These are phyloP conservation scores for Morone chrysops DNA, from an alignment of 2,113 vertebrate species.

Conservation along the genomic window DNA sequence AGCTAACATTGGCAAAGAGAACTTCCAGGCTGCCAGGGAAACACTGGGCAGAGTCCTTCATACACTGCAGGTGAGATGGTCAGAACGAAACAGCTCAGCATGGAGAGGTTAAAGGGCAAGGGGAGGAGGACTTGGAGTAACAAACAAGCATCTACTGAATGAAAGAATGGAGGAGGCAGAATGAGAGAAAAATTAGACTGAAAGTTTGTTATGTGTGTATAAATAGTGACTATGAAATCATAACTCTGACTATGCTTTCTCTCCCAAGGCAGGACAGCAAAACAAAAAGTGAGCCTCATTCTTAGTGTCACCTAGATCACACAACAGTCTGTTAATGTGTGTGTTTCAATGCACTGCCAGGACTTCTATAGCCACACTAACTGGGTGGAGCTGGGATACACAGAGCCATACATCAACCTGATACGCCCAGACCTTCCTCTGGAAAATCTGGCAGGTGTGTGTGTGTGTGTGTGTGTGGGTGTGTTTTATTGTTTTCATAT, in stretches of 20 bases:
- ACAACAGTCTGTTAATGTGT: not conserved
- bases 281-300: no score
- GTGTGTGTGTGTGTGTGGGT: no score
- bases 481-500: not conserved
- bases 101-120: not conserved
- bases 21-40: constrained; percentile 80
- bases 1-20: constrained; percentile 66
- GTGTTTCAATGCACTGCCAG: constrained; percentile 52
- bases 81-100: not conserved
- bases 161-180: not conserved
- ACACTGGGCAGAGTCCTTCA: constrained; percentile 80
- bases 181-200: not conserved
- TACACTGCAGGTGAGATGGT: constrained; percentile 77
- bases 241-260: no score
- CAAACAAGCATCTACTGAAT: not conserved
- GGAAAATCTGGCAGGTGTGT: constrained; percentile 81
- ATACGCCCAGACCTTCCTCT: constrained; percentile 74
- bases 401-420: constrained; percentile 74
- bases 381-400: constrained; percentile 83
- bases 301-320: no score
- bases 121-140: not conserved
- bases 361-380: constrained; percentile 87
- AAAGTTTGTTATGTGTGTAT: no score
- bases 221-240: no score
- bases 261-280: no score